Evolutionary conservation across 92 coral and sea anemone species (phyloP).

Genomic region (Porites divaricata): DNA sequence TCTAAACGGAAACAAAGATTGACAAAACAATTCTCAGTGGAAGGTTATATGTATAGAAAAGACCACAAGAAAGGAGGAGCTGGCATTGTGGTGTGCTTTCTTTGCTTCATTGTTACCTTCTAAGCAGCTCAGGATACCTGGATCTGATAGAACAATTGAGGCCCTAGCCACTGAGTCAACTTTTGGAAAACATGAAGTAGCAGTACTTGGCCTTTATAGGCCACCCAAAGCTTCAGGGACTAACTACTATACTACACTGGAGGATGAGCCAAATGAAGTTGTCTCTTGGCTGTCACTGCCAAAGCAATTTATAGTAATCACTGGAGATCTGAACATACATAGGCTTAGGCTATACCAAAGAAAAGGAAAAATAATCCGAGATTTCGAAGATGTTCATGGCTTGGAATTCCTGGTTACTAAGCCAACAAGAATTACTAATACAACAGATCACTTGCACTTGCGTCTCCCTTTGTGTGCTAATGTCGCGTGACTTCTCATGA

Average conservation of each 20-base stretch:
- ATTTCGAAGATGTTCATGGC: too few species aligned
- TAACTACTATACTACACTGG: not conserved
- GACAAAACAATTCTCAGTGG: not conserved
- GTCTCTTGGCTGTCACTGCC: not conserved
- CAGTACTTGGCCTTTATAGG: not conserved
- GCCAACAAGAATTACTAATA: too few species aligned
- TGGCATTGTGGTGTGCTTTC: not conserved
- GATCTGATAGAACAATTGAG: not conserved
- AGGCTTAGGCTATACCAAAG: not conserved
- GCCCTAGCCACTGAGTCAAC: not conserved
- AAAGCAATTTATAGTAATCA: not conserved
- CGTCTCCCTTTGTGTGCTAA: too few species aligned
- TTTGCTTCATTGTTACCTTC: not conserved
- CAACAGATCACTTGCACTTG: too few species aligned
- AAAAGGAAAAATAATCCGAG: not conserved
- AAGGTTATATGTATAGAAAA: not conserved
- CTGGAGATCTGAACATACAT: not conserved
- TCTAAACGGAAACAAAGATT: not conserved
- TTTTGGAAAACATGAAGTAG: not conserved
- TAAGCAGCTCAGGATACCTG: not conserved
- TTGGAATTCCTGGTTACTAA: too few species aligned
- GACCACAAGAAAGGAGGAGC: not conserved
- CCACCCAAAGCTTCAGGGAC: not conserved
- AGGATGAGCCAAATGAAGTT: not conserved
- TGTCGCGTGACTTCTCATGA: too few species aligned